Evolutionary conservation across 2,797 vertebrate genomes (phyloP).

Genomic region (Dryobates pubescens): DNA sequence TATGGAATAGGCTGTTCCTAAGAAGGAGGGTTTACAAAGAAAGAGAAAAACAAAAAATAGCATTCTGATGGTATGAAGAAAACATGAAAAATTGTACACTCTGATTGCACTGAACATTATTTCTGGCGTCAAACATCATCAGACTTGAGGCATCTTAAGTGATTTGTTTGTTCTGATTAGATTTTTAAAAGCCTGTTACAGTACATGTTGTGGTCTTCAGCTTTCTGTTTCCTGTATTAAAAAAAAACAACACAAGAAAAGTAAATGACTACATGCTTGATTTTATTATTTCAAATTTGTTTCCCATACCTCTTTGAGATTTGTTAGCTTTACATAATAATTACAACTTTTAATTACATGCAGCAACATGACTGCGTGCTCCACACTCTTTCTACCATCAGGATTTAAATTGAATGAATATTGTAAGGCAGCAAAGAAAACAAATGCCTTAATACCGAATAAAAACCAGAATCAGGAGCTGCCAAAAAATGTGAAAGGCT

Average conservation of each 20-base stretch:
- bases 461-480: not conserved
- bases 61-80: constrained; percentile 87
- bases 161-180: constrained; percentile 79
- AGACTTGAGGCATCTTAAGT: constrained; percentile 84
- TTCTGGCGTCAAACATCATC: constrained; percentile 88
- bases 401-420: not conserved
- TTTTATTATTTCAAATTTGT: not conserved
- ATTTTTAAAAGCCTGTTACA: constrained; percentile 74
- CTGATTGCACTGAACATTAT: constrained; percentile 89
- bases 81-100: constrained; percentile 84
- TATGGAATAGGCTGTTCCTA: constrained; percentile 24
- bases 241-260: constrained; percentile 4
- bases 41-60: constrained; percentile 78
- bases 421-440: not conserved
- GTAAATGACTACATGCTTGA: not conserved
- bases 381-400: not conserved
- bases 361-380: not conserved
- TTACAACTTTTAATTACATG: not conserved
- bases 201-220: constrained; percentile 86
- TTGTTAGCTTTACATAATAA: not conserved
- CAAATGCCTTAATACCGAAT: not conserved
- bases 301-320: not conserved
- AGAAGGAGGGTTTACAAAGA: constrained; percentile 70
- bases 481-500: not conserved
- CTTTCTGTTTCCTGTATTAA: constrained; percentile 91